These are phyloP conservation scores for Caenorhabditis sulstoni DNA, from an alignment of 2,888 invertebrate species.

Conservation along the genomic window DNA sequence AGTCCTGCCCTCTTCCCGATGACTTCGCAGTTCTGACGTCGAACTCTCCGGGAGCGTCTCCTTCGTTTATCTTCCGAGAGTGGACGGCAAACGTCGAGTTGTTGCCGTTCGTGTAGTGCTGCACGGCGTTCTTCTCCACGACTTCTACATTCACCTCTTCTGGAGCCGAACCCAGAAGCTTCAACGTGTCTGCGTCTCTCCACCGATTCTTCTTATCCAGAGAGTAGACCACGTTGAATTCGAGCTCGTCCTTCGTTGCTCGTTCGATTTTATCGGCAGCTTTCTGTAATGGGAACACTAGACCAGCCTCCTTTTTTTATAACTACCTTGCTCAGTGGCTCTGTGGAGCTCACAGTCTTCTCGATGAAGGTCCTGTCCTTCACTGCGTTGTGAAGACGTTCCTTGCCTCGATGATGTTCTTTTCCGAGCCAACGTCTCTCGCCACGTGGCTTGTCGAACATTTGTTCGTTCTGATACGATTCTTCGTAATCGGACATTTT, in stretches of 20 bases:
- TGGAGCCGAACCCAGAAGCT: conserved; percentile 6
- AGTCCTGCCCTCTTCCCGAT: conserved; percentile 35
- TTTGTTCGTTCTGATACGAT: background rate
- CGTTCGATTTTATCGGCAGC: background rate
- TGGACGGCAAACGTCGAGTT: conserved; percentile 29
- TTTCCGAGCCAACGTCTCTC: conserved; percentile 34
- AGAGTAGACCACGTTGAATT: conserved; percentile 35
- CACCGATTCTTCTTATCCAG: conserved; percentile 41
- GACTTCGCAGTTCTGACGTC: conserved; percentile 34
- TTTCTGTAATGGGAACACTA: conserved; percentile 13
- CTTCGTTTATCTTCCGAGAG: background rate
- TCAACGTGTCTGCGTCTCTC: conserved; percentile 4
- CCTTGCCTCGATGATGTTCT: conserved; percentile 29
- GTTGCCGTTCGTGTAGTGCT: background rate
- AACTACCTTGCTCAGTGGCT: conserved; percentile 38
- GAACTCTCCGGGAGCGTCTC: conserved; percentile 27
- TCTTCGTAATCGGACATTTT: conserved; percentile 30
- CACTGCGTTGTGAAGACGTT: conserved; percentile 26
- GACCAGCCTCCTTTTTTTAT: too few species aligned
- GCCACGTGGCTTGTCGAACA: conserved; percentile 49
- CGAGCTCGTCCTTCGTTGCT: conserved; percentile 22
- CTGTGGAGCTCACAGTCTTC: conserved; percentile 23
- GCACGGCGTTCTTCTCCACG: conserved; percentile 26
- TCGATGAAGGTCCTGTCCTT: conserved; percentile 30
- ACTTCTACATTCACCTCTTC: conserved; percentile 37